These are phyloP conservation scores for Noctilio leporinus DNA, from an alignment of 2,113 vertebrate genomes.

Conservation along the genomic window DNA sequence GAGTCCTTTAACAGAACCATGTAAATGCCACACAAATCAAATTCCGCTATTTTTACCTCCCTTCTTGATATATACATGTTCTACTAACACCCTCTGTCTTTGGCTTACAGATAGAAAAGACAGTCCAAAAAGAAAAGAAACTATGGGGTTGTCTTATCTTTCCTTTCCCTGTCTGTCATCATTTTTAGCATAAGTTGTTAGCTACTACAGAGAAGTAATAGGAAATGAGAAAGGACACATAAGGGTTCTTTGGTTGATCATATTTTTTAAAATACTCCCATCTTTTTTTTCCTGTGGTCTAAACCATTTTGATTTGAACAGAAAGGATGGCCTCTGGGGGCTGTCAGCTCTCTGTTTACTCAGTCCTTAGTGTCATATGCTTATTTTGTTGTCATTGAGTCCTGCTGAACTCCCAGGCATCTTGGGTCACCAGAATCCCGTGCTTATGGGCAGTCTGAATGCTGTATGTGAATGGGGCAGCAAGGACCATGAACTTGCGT, in stretches of 20 bases:
- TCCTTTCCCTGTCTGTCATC: background rate
- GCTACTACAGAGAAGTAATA: background rate
- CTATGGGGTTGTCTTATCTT: background rate
- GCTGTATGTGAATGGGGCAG: fast-evolving
- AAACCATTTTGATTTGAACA: background rate
- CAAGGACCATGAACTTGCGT: too few species aligned
- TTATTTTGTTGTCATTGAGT: background rate
- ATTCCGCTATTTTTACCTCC: background rate
- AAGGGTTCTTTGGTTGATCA: background rate
- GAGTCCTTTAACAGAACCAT: background rate
- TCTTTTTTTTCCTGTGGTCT: background rate
- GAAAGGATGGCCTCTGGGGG: background rate
- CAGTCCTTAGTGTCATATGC: fast-evolving
- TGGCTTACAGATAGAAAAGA: background rate
- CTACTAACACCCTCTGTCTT: background rate
- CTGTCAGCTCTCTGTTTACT: background rate
- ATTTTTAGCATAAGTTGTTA: background rate
- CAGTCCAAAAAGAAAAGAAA: background rate
- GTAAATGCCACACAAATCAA: background rate
- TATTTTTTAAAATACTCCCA: background rate
- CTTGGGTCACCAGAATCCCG: fast-evolving
- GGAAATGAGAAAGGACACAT: background rate
- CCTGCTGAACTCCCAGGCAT: fast-evolving
- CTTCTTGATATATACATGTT: background rate
- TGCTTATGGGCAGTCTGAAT: background rate